Percentiles rank a stretch among this genome's conserved stretches.
These are phyloP conservation scores for Bothrops alternatus DNA, from an alignment of 2,797 vertebrate species.

Conservation along the genomic window DNA sequence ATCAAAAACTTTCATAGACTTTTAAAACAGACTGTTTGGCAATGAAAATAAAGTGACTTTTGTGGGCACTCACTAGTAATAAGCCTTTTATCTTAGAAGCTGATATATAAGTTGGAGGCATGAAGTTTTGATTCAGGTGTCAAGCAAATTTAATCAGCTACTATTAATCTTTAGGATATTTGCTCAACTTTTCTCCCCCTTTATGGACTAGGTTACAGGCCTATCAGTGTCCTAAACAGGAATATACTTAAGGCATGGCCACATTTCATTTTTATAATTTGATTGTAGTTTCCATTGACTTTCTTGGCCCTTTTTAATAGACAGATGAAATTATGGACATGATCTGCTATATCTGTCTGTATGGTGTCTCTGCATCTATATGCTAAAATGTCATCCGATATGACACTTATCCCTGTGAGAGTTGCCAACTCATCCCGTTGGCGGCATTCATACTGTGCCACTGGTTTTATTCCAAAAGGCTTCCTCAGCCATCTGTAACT, in stretches of 20 bases:
- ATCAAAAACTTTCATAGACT: not conserved
- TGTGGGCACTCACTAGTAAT: not conserved
- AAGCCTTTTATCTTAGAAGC: not conserved
- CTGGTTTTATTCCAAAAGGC: slow-evolving; percentile 42
- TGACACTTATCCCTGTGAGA: slow-evolving; percentile 35
- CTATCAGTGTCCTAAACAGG: not conserved
- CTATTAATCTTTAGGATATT: not conserved
- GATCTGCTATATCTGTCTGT: slow-evolving; percentile 33
- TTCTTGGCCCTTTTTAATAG: slow-evolving; percentile 20
- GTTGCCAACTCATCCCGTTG: slow-evolving; percentile 33
- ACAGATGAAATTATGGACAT: slow-evolving; percentile 33
- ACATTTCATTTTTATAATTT: slow-evolving; percentile 12
- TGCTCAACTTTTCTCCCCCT: not conserved
- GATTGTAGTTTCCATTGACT: slow-evolving; percentile 16
- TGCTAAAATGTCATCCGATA: slow-evolving; percentile 37
- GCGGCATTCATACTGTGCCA: slow-evolving; percentile 29
- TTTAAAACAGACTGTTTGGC: not conserved
- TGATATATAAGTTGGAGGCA: not conserved
- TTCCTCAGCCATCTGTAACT: slow-evolving; percentile 35
- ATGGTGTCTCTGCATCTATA: slow-evolving; percentile 28
- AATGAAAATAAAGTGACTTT: not conserved
- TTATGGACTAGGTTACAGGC: not conserved
- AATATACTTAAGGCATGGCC: not conserved
- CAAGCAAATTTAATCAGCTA: not conserved
- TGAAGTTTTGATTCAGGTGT: not conserved